Base-by-base conservation (phyloP, 2,113 vertebrate genomes). In the Thalassoma bifasciatum region DNA sequence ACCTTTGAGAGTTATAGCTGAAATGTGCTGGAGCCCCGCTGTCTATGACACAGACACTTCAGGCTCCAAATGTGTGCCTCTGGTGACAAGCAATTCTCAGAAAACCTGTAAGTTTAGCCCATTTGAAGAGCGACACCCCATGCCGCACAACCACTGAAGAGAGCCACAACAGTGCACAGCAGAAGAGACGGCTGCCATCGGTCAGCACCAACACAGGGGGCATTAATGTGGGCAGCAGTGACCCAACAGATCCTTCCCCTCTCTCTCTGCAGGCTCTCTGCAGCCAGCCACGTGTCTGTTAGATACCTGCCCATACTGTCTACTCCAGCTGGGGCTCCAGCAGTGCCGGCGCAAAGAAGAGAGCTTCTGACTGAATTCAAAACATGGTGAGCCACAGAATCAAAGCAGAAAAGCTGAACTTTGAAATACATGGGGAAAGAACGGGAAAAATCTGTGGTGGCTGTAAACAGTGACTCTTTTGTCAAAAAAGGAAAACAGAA, bases 211-310 rank as follows among this genome's bases (percentile, higher is more conserved):
- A 67, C 85, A 82, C 65, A 52, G 88, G 81, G 75, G 77, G 74
- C 58, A 67, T 19, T 24, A 22, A 81, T 77, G 79, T 82, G 82
- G 82, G 85, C 67, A 81, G 79, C 63, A 51, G 71, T 11, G 54
- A 77, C 64, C 46, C 21, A 79, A 11, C 65, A 63, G 42, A 72
- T 72, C 75, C 80, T 62, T 59, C 83, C 82, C 72, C 21, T 66
- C 50, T 37, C 38, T 10, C 75, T 62, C 79, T 60, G 17, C 66
- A 26, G 81, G 86, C 47, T 16, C 64, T 74, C 72, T 60, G 72
- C 77, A 72, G 57, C 59, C 38, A 23, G 71, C 75, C 88, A 90
- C 72, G 63, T 90, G 86, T 44, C 66, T 26, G 50, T 79, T 47
- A 65, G 84, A 77, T 67, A 80, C 54, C 77, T 80, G 79, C 16